Base-by-base conservation (phyloP, 2,113 vertebrate genomes). In the Empidonax traillii region DNA sequence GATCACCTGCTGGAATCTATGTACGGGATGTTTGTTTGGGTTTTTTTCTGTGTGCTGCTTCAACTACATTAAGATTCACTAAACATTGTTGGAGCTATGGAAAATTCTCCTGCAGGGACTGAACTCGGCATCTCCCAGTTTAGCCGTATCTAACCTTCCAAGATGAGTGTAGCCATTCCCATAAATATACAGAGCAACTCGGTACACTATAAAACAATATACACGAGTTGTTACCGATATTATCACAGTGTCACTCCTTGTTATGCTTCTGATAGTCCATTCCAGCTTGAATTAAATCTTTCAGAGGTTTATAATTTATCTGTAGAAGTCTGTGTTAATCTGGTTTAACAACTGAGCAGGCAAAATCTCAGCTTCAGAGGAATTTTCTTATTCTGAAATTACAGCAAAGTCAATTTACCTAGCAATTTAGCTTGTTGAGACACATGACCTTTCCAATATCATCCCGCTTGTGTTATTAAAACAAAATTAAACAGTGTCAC, bases 11-110 rank as follows among this genome's bases (percentile, higher is more conserved):
- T 52, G 58, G 25, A 78, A 47, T 7, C 44, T 6, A 3, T 0
- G 7, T 43, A 27, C 31, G 31, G 43, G 35, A 41, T 20, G 30
- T 2, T 4, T 0, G 44, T 33, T 3, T 35, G 35, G 35, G 3
- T 0, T 1, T 1, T 46, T 30, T 58, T 10, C 2, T 75, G 9
- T 5, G 6, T 25, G 8, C 13, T 51, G 14, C 12, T 74, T 63
- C 35, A 62, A 14, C 10, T 27, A 41, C 17, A 2, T 4, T 2
- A 49, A 44, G 35, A 58, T 63, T 63, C 23, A 3, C 18, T 28
- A 39, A 27, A 8, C 18, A 0, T 8, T 18, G 14, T 7, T 5
- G 17, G 22, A 81, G 33, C 49, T n/a, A 17, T 3, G 28, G 74
- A 43, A 86, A 89, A 61, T 14, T 37, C 88, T 30, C 7, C 2